phyloP scores from a whole-genome alignment of 2,888 invertebrate species.

The Microplitis deprimator region DNA sequence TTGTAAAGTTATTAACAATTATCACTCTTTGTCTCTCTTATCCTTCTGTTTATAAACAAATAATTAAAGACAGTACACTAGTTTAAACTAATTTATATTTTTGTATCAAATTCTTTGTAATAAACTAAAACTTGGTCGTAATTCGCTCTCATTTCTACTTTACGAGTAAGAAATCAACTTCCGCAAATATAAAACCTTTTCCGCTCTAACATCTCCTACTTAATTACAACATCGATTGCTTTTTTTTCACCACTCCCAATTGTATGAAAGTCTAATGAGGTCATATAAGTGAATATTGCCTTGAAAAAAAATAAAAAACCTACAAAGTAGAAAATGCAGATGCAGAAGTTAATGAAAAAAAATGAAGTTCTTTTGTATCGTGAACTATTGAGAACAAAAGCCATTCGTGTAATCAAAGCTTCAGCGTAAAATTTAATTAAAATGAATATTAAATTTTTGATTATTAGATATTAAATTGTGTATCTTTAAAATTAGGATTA shows the following conservation, averaged over 20 bases:
- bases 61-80: too few species aligned
- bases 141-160: neutral
- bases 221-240: neutral
- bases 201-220: neutral
- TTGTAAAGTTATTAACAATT: neutral
- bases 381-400: too few species aligned
- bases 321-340: too few species aligned
- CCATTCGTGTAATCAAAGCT: too few species aligned
- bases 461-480: too few species aligned
- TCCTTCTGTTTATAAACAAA: neutral
- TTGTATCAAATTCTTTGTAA: neutral
- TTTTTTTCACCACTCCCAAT: neutral
- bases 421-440: too few species aligned
- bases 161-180: neutral
- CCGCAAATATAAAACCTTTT: neutral
- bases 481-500: too few species aligned
- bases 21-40: neutral
- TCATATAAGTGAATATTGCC: neutral
- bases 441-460: too few species aligned
- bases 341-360: neutral
- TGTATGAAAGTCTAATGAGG: neutral
- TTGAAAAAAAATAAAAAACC: neutral
- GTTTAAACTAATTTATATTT: too few species aligned
- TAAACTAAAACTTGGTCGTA: neutral
- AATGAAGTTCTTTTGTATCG: neutral